phyloP scores from a whole-genome alignment of 2,113 vertebrate species.

The Neomonachus schauinslandi region DNA sequence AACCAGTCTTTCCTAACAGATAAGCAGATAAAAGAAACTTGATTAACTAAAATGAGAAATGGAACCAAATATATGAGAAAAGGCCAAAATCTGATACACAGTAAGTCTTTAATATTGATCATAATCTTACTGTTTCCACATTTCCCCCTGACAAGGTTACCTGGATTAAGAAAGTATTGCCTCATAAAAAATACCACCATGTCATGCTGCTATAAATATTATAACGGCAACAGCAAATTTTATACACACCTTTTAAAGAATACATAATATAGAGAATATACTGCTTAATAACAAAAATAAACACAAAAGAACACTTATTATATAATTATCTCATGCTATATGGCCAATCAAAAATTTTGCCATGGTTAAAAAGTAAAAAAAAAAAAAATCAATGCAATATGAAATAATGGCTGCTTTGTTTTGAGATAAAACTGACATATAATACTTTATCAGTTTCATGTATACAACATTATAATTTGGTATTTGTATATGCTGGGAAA shows the following conservation, averaged over 20 bases:
- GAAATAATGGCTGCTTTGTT: not conserved
- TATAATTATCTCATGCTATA: not conserved
- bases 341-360: conserved; percentile 9
- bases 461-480: not conserved
- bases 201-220: conserved; percentile 5
- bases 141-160: not conserved
- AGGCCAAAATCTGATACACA: not conserved
- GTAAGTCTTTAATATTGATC: conserved; percentile 31
- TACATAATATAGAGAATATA: not conserved
- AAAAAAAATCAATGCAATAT: not conserved
- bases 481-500: not conserved
- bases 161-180: not conserved
- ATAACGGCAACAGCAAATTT: conserved; percentile 29
- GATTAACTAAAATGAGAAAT: conserved; percentile 9
- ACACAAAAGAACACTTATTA: not conserved
- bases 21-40: conserved; percentile 38
- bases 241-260: not conserved
- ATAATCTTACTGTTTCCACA: not conserved
- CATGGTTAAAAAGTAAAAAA: not conserved
- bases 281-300: conserved; percentile 13
- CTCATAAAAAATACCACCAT: not conserved
- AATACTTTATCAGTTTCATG: not conserved
- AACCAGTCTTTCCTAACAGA: conserved; percentile 2
- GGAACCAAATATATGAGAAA: not conserved
- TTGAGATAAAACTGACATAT: not conserved